phyloP scores from a whole-genome alignment of 2,113 vertebrate species.

The Mesitornis unicolor region DNA sequence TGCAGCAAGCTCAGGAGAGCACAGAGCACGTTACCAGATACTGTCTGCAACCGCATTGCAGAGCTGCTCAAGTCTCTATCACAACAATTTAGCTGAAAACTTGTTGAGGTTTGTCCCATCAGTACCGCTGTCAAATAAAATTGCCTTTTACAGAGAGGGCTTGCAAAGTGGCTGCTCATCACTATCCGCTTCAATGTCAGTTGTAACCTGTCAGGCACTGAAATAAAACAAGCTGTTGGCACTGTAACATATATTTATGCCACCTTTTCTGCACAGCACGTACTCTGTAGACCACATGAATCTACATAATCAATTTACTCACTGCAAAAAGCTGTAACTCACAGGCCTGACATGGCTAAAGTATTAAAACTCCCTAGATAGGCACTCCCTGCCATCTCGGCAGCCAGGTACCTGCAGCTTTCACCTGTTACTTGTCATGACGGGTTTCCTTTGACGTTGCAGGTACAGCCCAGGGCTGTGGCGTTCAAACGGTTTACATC shows the following conservation, averaged over 20 bases:
- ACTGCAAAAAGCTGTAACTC: neutral
- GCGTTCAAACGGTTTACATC: neutral
- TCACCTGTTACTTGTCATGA: neutral
- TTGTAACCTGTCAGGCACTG: slow-evolving; percentile 47
- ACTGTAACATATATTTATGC: neutral
- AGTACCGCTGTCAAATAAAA: neutral
- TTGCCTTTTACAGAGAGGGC: slow-evolving; percentile 18
- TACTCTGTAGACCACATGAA: neutral
- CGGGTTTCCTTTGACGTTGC: neutral
- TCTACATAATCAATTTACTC: neutral
- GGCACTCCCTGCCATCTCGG: neutral
- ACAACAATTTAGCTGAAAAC: slow-evolving; percentile 33
- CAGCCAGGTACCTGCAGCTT: neutral
- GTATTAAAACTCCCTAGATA: neutral
- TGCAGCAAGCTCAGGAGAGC: neutral
- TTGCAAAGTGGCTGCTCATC: slow-evolving; percentile 52
- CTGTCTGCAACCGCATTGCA: slow-evolving; percentile 35
- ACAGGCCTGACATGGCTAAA: neutral
- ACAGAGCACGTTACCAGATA: neutral
- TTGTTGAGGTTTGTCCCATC: slow-evolving; percentile 46
- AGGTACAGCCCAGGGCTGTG: neutral
- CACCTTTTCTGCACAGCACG: neutral
- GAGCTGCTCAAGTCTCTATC: slow-evolving; percentile 28
- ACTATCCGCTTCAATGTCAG: slow-evolving; percentile 49
- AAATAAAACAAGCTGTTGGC: neutral